These are phyloP conservation scores for Pteromalus puparum DNA, from an alignment of 1,140 invertebrate genomes.

Conservation along the genomic window DNA sequence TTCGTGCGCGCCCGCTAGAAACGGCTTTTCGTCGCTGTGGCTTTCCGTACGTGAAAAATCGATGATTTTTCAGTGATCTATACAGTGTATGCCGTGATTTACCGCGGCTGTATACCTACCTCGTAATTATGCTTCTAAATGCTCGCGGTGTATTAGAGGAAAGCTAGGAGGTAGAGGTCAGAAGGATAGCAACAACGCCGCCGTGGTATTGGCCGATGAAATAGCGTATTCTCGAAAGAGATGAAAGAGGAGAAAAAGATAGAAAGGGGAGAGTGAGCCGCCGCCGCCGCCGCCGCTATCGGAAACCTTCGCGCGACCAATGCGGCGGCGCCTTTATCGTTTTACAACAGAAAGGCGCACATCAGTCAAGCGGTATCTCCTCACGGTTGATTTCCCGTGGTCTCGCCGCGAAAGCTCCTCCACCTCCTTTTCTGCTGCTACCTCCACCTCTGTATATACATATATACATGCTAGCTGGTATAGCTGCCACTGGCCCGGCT, in stretches of 20 bases:
- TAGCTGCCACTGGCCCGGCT: slow-evolving; percentile 18
- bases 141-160: too few relatives aligned
- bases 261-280: slow-evolving; percentile 46
- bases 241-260: slow-evolving; percentile 42
- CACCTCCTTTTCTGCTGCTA: slow-evolving; percentile 49
- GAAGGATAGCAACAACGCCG: not conserved
- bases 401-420: slow-evolving; percentile 60
- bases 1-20: not conserved
- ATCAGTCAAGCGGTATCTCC: slow-evolving; percentile 77
- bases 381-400: slow-evolving; percentile 76
- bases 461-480: not conserved
- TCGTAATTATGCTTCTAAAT: too few relatives aligned
- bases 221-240: slow-evolving; percentile 39
- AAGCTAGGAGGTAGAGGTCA: too few relatives aligned
- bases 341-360: slow-evolving; percentile 76
- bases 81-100: too few relatives aligned
- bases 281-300: slow-evolving; percentile 68
- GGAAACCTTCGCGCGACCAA: slow-evolving; percentile 73
- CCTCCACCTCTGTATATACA: slow-evolving; percentile 25
- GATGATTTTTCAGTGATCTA: slow-evolving; percentile 31
- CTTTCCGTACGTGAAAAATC: slow-evolving; percentile 42
- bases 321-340: slow-evolving; percentile 75
- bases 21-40: slow-evolving; percentile 23
- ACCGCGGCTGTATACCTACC: too few relatives aligned
- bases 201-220: not conserved